These are phyloP conservation scores for Thrips palmi DNA, from an alignment of 1,140 invertebrate genomes.

Conservation along the genomic window DNA sequence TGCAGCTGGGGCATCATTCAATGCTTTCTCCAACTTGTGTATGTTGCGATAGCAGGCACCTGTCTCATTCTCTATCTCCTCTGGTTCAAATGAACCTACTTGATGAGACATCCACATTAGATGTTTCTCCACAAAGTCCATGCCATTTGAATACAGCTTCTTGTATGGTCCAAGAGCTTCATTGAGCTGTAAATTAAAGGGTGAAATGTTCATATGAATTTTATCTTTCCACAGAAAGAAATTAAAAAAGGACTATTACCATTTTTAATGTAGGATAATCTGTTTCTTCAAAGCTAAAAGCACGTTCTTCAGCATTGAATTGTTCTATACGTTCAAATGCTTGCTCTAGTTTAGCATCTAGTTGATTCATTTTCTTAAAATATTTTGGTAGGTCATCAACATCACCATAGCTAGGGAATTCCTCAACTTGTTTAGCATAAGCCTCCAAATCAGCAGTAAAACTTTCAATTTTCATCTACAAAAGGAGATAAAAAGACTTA, in stretches of 20 bases:
- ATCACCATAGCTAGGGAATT: slow-evolving; percentile 76
- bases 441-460: slow-evolving; percentile 65
- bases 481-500: slow-evolving; percentile 4
- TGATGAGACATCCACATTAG: slow-evolving; percentile 66
- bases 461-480: slow-evolving; percentile 32
- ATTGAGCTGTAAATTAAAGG: too few relatives aligned
- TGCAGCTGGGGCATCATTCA: slow-evolving; percentile 46
- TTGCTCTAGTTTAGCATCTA: slow-evolving; percentile 45
- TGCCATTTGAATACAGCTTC: slow-evolving; percentile 71
- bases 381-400: slow-evolving; percentile 73
- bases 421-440: slow-evolving; percentile 64
- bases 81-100: slow-evolving; percentile 71
- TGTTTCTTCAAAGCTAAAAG: slow-evolving; percentile 77
- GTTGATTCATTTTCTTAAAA: slow-evolving; percentile 51
- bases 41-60: slow-evolving; percentile 60
- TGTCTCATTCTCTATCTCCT: slow-evolving; percentile 71
- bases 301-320: slow-evolving; percentile 82
- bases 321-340: slow-evolving; percentile 69
- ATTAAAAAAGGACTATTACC: slow-evolving; percentile 20
- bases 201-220: slow-evolving; percentile 9
- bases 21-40: slow-evolving; percentile 76
- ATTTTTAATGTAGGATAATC: slow-evolving; percentile 68
- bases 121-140: slow-evolving; percentile 68
- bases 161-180: slow-evolving; percentile 70
- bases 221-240: background rate